phyloP scores from a whole-genome alignment of 1,140 invertebrate species.

The Zophobas atratus region DNA sequence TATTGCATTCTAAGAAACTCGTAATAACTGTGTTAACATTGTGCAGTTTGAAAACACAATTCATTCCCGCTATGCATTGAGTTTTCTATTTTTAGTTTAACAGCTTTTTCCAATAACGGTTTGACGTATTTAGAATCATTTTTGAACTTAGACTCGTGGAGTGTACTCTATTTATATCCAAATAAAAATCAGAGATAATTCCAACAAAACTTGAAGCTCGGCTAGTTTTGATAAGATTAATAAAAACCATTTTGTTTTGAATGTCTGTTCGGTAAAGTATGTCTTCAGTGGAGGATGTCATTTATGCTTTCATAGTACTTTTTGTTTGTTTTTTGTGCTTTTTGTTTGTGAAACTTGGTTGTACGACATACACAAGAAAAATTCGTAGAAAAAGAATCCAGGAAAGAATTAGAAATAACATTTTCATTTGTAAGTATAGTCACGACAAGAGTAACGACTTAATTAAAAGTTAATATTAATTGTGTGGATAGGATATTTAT shows the following conservation, averaged over 20 bases:
- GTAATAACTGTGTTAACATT: too few species aligned
- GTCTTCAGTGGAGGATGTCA: slow-evolving; percentile 1
- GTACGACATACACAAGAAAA: background rate
- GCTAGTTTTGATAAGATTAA: slow-evolving; percentile 14
- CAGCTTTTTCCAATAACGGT: background rate
- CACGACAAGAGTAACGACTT: too few species aligned
- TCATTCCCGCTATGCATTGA: background rate
- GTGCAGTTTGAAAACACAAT: background rate
- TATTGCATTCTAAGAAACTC: too few species aligned
- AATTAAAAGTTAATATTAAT: too few species aligned
- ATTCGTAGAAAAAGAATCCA: background rate
- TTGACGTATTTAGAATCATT: background rate
- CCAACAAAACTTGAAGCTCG: background rate
- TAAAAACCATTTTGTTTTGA: slow-evolving; percentile 1
- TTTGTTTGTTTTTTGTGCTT: slow-evolving; percentile 13
- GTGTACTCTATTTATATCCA: too few species aligned
- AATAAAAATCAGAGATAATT: slow-evolving; percentile 24
- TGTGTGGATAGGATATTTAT: too few species aligned
- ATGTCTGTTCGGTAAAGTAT: slow-evolving; percentile 10
- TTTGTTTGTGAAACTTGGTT: background rate
- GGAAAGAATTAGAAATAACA: too few species aligned
- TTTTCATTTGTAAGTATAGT: too few species aligned
- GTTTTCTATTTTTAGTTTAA: too few species aligned
- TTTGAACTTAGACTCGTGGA: too few species aligned
- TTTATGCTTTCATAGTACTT: slow-evolving; percentile 6